Conservation (phyloP, 2,888 invertebrate species). For the Athalia cordata region DNA sequence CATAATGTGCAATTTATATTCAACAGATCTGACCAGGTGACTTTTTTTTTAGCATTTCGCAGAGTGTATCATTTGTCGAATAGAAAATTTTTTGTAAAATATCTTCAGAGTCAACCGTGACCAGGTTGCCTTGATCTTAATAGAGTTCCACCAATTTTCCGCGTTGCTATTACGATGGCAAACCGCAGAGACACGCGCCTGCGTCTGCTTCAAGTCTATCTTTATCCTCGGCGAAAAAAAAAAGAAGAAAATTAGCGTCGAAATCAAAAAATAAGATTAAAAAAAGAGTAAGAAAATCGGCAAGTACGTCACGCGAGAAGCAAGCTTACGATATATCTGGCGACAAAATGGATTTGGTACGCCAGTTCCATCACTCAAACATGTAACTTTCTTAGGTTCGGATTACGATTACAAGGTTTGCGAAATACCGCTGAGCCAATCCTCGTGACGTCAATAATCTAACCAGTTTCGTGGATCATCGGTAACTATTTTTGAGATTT, state of each 20-base stretch:
- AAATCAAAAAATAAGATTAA: background rate
- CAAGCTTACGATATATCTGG: slow-evolving; percentile 10
- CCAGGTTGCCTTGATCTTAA: slow-evolving; percentile 35
- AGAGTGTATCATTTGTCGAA: slow-evolving; percentile 5
- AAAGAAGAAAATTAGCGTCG: background rate
- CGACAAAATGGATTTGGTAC: slow-evolving; percentile 11
- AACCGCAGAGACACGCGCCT: slow-evolving; percentile 38
- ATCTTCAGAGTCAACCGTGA: slow-evolving; percentile 26
- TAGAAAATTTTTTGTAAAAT: slow-evolving; percentile 11
- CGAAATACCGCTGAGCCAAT: background rate
- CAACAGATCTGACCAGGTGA: too few relatives aligned
- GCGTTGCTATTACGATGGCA: slow-evolving; percentile 34
- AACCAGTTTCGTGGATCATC: background rate
- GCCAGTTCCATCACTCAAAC: slow-evolving; percentile 5
- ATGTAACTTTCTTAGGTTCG: slow-evolving; percentile 7
- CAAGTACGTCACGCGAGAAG: slow-evolving; percentile 3
- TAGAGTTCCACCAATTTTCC: slow-evolving; percentile 31
- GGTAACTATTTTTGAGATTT: slow-evolving; percentile 31
- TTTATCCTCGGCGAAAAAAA: slow-evolving; percentile 21
- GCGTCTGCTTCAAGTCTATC: slow-evolving; percentile 37
- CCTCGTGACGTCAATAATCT: slow-evolving; percentile 33
- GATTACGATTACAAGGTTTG: slow-evolving; percentile 24
- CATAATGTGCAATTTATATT: too few relatives aligned
- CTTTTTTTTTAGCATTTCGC: background rate
- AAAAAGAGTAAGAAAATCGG: background rate